Evolutionary conservation across 2,113 vertebrate genomes (phyloP), one percentile per base, ranked within the genome.

Genomic region (Hyperopisus bebe): DNA sequence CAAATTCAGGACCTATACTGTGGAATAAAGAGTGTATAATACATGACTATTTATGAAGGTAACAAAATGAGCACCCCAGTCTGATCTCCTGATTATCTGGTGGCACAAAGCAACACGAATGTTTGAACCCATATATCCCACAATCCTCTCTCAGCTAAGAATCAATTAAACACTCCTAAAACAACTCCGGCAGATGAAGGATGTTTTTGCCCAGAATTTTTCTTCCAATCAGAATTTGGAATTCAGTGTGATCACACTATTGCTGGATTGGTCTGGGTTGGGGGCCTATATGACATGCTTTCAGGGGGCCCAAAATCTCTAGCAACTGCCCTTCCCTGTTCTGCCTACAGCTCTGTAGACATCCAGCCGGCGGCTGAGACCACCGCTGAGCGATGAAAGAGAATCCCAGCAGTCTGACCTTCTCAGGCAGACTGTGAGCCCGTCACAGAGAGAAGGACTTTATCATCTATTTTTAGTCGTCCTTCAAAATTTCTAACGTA

Each of bases 401-500:
- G 31, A 80, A 80, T 39, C 74, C 0, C 74, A 13, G 74, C 35
- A 42, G 31, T 8, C 31, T 80, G 35, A 80, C 31, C 74, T 80
- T 80, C 74, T 42, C 74, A 19, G 31, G 15, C 74, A 42, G 35
- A 80, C 4, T 42, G 74, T 42, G 74, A 42, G 74, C 31, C 74
- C 13, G 15, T 80, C 35, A 19, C 74, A 39, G 74, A 80, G 13
- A 17, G 5, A 8, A 77, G 15, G 74, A 80, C 74, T 19, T 42
- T 42, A 35, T 77, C 31, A 3, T 80, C 74, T 39, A 80, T 80
- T 39, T 80, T 42, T 80, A 42, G 74, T 42, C 6, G 35, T 42
- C 74, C 62, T 70, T 70, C 74, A 80, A 80, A 80, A 80, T 19
- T 80, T 42, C 35, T 80, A 80, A 80, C 62, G 62, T 80, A 80